These are phyloP conservation scores for Diacarnus erythraeanus DNA, from an alignment of 37 sponge, comb jelly and placozoan species.

Conservation along the genomic window DNA sequence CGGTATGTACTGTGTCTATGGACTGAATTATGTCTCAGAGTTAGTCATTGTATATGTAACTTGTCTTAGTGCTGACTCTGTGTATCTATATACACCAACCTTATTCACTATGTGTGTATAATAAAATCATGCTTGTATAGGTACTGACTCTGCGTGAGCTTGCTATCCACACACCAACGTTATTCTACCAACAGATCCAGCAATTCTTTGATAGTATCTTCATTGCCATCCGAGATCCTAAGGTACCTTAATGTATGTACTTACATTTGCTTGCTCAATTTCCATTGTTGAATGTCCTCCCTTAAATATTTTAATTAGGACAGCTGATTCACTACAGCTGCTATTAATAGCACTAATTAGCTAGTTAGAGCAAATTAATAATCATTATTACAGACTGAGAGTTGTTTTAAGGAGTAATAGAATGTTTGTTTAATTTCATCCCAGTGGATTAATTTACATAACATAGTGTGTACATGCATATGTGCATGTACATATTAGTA, in stretches of 20 bases:
- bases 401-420: too few relatives aligned
- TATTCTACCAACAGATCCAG: conserved; percentile 89
- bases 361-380: too few relatives aligned
- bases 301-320: too few relatives aligned
- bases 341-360: too few relatives aligned
- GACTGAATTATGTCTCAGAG: background rate
- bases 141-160: conserved; percentile 88
- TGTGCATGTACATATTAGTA: too few relatives aligned
- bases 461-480: too few relatives aligned
- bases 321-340: too few relatives aligned
- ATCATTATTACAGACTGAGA: too few relatives aligned
- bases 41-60: background rate
- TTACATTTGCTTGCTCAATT: background rate
- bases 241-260: conserved; percentile 49
- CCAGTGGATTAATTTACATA: too few relatives aligned
- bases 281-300: background rate
- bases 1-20: conserved; percentile 62
- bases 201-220: conserved; percentile 89
- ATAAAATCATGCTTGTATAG: conserved; percentile 42
- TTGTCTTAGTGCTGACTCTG: background rate
- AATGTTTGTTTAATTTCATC: too few relatives aligned
- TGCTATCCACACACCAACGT: conserved; percentile 89
- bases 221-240: conserved; percentile 82
- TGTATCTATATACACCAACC: background rate
- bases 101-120: background rate